Base-by-base conservation (phyloP, 2,797 vertebrate genomes). In the Pangasius sanitwongsei region DNA sequence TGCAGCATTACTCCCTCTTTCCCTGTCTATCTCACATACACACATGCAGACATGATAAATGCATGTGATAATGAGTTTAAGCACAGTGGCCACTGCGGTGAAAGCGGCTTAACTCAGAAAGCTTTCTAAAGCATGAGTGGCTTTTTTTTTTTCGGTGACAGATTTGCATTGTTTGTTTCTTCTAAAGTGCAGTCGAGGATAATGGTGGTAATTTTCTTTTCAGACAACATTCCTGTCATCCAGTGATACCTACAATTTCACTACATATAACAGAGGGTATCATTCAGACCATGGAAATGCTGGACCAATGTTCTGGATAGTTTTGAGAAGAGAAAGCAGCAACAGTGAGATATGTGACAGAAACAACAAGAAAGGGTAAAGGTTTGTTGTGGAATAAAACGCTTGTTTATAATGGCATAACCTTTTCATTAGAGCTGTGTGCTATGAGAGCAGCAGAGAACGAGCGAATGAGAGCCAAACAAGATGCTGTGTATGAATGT, bases 131-230 rank as follows among this genome's bases (percentile, higher is more conserved):
- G 28, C 20, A 4, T 12, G 18, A 31, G 11, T 53, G 13, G n/a
- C 53, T 65, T 63, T 18, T 75, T 65, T 80, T 50, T 3, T 2
- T 2, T 41, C 57, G 4, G 78, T 65, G 83, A 50, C n/a, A 70
- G 59, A 83, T 85, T 55, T 85, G 48, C 48, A 13, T 69, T 31
- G 44, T 70, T 70, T 67, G 61, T 84, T 84, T 65, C 41, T 70
- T 83, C 59, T 83, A 83, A 83, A 83, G 63, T 88, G 83, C 1
- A 86, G 88, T 57, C 48, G 31, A 48, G 83, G 48, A 90, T 89
- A 90, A 90, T 89, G 80, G 63, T 85, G 87, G 86, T 82, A 84
- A 91, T 90, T 90, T 90, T 72, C 88, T 89, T 53, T 63, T 59
- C 88, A 88, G 69, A 75, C 55, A 86, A 72, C 75, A 83, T 83